Evolutionary conservation across 2,113 vertebrate genomes (phyloP), one percentile per base, ranked within the genome.

Genomic region (Tonatia bakeri): DNA sequence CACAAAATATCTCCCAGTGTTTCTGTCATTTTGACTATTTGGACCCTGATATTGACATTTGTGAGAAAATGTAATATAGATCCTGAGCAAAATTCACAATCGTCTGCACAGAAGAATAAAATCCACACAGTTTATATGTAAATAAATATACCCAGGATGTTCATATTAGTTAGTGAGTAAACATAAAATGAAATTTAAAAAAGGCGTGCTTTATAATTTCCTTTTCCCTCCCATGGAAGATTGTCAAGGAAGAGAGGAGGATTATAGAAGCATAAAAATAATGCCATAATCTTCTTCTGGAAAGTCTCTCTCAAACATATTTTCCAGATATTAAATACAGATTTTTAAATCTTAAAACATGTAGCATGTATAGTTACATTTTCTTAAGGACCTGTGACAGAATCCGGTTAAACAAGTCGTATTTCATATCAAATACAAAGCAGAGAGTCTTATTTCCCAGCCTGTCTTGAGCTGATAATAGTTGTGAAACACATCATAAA

Each of bases 91-190:
- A 97, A 95, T 4, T 81, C 70, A 87, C 6, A 96, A 1, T 47
- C 28, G 1, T 91, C 72, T 91, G 45, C 24, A 65, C 26, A 1
- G 61, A 95, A 9, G 1, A 87, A 10, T 76, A 54, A 67, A 80
- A 70, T 6, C 0, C 3, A 45, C 7, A n/a, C 0, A 72, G 4
- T 77, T 91, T 70, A 36, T 76, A 73, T 65, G 76, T 92, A 47
- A 94, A 76, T 88, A 22, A 36, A 0, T 47, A 45, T 80, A 24
- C 43, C 38, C 38, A 38, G 15, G 6, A 7, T 89, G 4, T 4
- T 87, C 67, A 20, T 56, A 75, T 87, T 94, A 9, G 67, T 95
- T 59, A 50, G 50, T 28, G 67, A 81, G 40, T 95, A 98, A 89
- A 86, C 7, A n/a, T 40, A 81, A 43, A 83, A 56, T 87, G 91